Evolutionary conservation across 1,140 invertebrate species (phyloP).

Genomic region (Zaprionus gabonicus): DNA sequence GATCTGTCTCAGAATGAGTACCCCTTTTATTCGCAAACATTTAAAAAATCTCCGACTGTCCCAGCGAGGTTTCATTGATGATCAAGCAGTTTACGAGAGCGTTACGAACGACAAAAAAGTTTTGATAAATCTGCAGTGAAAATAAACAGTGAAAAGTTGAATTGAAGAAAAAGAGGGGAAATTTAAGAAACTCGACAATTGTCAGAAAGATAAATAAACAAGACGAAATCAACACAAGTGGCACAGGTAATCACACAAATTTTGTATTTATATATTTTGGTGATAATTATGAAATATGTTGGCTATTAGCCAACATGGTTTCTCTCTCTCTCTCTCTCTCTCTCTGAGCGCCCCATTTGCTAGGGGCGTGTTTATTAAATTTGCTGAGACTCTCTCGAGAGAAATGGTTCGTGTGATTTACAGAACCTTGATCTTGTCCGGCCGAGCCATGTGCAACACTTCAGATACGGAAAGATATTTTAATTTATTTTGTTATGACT

Average conservation of each 20-base stretch:
- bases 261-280: conserved; percentile 24
- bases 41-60: conserved; percentile 52
- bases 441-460: conserved; percentile 62
- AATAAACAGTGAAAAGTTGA: conserved; percentile 33
- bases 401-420: conserved; percentile 47
- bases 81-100: conserved; percentile 12
- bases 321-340: background rate
- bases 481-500: conserved; percentile 8
- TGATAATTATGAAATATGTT: conserved; percentile 59
- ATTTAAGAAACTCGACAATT: conserved; percentile 29
- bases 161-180: conserved; percentile 1
- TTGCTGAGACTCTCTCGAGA: background rate
- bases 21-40: conserved; percentile 36
- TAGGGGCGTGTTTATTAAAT: conserved; percentile 10
- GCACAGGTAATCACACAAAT: conserved; percentile 36
- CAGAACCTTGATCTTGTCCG: conserved; percentile 75
- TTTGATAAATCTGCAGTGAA: conserved; percentile 21
- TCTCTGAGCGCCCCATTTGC: conserved; percentile 5
- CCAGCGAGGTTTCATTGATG: conserved; percentile 54
- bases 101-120: conserved; percentile 40
- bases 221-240: conserved; percentile 33
- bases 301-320: conserved; percentile 66
- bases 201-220: conserved; percentile 24
- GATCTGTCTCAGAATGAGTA: conserved; percentile 18
- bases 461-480: conserved; percentile 35